These are phyloP conservation scores for Clarias magur DNA, from an alignment of 2,113 vertebrate species.

Conservation along the genomic window DNA sequence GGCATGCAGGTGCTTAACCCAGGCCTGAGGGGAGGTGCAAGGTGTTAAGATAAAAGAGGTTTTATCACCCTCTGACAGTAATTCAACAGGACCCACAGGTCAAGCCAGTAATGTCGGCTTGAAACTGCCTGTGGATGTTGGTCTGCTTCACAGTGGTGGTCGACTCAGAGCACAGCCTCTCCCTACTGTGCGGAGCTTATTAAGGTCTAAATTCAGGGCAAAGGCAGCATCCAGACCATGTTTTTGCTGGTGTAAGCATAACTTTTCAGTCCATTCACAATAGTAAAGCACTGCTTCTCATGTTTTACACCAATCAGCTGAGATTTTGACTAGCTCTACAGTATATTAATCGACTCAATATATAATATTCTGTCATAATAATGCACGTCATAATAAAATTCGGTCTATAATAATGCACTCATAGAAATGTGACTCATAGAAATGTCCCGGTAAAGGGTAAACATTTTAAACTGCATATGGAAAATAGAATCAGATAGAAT, in stretches of 20 bases:
- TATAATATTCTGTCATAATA: background rate
- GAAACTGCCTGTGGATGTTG: constrained; percentile 58
- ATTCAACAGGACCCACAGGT: constrained; percentile 73
- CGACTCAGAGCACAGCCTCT: constrained; percentile 2
- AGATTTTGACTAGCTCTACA: background rate
- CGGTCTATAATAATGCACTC: background rate
- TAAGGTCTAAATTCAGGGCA: background rate
- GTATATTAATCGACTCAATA: constrained; percentile 1
- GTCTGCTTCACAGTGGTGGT: constrained; percentile 3
- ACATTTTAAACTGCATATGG: background rate
- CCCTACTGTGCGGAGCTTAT: constrained; percentile 8
- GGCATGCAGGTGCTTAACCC: constrained; percentile 68
- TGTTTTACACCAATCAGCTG: background rate
- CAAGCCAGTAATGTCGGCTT: constrained; percentile 70
- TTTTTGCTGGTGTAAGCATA: constrained; percentile 10
- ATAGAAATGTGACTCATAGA: constrained; percentile 8
- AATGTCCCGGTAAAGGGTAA: background rate
- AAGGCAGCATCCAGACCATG: background rate
- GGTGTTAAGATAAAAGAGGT: constrained; percentile 75
- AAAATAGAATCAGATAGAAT: too few relatives aligned
- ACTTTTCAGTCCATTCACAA: constrained; percentile 1
- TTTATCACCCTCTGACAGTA: constrained; percentile 77
- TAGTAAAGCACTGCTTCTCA: background rate
- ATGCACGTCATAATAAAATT: too few relatives aligned
- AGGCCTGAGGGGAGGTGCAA: constrained; percentile 59